Conservation (phyloP, 92 coral and sea anemone genomes). For the Desmophyllum pertusum region DNA sequence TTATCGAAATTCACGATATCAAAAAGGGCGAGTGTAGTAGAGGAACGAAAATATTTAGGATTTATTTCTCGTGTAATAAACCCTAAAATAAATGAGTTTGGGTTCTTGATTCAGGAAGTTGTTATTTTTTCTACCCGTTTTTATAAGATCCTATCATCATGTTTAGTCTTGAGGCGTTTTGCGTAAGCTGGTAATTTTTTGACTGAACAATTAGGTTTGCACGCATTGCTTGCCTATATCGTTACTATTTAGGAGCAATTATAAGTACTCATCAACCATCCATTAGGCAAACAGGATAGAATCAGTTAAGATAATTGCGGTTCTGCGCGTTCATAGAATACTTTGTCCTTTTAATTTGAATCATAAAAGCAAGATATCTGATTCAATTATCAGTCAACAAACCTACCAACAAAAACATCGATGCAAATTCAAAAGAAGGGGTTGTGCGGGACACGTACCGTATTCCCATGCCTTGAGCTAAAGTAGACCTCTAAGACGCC, state of each 20-base stretch:
- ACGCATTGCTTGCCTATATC: neutral
- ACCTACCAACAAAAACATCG: too few relatives aligned
- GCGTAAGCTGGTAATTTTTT: neutral
- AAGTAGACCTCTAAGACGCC: too few relatives aligned
- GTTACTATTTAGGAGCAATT: neutral
- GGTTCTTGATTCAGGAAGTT: neutral
- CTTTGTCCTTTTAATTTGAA: neutral
- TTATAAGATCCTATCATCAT: neutral
- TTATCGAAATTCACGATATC: neutral
- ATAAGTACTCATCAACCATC: neutral
- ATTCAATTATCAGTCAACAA: too few relatives aligned
- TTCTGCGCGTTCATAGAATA: neutral
- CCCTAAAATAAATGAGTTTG: neutral
- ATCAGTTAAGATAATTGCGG: neutral
- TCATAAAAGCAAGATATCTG: too few relatives aligned
- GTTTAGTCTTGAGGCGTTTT: conserved; percentile 10
- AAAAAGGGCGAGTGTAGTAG: neutral
- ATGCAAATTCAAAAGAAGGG: too few relatives aligned
- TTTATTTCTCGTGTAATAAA: neutral
- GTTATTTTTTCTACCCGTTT: neutral
- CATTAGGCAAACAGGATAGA: neutral
- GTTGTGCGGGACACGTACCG: too few relatives aligned
- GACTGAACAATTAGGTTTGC: neutral
- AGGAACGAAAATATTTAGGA: neutral
- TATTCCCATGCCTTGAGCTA: too few relatives aligned